Conservation (phyloP, 2,888 invertebrate genomes). For the Bellardia pandia region DNA sequence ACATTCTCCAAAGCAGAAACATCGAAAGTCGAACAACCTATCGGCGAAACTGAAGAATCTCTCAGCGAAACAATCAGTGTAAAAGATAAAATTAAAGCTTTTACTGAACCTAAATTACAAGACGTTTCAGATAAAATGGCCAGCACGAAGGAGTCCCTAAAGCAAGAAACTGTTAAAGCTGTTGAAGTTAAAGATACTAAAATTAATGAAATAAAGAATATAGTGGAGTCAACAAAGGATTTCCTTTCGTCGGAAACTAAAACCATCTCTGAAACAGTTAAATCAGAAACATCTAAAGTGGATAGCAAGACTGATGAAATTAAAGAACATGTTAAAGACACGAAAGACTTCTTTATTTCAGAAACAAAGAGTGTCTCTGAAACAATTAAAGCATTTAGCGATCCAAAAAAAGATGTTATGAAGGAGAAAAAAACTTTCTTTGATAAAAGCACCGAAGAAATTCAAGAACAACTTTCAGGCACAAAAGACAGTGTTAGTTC, state of each 20-base stretch:
- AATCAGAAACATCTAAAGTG: neutral
- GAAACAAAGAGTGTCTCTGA: slow-evolving; percentile 35
- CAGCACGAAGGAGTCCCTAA: slow-evolving; percentile 45
- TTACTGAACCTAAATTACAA: slow-evolving; percentile 43
- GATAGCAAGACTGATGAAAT: neutral
- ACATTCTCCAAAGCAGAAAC: slow-evolving; percentile 31
- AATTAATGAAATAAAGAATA: neutral
- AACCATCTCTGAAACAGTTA: neutral
- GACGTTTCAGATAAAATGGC: slow-evolving; percentile 20
- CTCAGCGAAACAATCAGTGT: slow-evolving; percentile 33
- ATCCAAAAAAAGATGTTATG: slow-evolving; percentile 7
- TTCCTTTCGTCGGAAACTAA: slow-evolving; percentile 11
- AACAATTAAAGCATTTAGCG: slow-evolving; percentile 37
- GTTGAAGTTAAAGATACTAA: slow-evolving; percentile 27
- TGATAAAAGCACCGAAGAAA: slow-evolving; percentile 10
- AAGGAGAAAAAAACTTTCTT: neutral
- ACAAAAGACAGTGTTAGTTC: slow-evolving; percentile 43
- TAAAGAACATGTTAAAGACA: neutral
- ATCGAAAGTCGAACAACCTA: neutral
- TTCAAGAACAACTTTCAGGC: slow-evolving; percentile 3
- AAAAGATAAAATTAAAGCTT: slow-evolving; percentile 63
- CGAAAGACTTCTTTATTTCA: neutral
- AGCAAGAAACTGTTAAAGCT: slow-evolving; percentile 41
- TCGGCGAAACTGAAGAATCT: slow-evolving; percentile 35
- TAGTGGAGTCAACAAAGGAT: slow-evolving; percentile 29